Evolutionary conservation across 2,888 invertebrate genomes (phyloP), one percentile per base, ranked within the genome.

Genomic region (Rhamnusium bicolor): DNA sequence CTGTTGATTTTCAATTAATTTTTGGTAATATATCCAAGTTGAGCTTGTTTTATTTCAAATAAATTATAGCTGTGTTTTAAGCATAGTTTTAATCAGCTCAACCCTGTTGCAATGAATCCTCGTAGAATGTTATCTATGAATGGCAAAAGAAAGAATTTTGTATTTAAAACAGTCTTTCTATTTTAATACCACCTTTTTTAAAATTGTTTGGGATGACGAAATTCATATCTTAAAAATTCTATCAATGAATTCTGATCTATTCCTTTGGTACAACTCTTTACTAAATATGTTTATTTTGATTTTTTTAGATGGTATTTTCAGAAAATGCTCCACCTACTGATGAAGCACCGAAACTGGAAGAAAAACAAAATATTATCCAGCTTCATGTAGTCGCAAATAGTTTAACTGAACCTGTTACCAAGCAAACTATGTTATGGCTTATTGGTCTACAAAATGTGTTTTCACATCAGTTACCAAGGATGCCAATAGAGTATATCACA

Each of bases 401-500:
- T 1, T 89, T 98, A 8, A 96, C 95, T 0, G 93, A 94, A 71
- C 92, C 94, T 0, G 96, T 97, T 4, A 92, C 94, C 63, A 95
- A 96, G 83, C 96, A 97, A 87, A 96, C 96, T 0, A 96, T 98
- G 92, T 90, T 98, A 7, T 98, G 98, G 97, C 90, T 97, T 4
- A 94, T 97, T 73, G 96, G 96, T 19, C 90, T 98, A 7, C 97
- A 98, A 87, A 97, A 97, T 86, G 96, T 99, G 0, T 98, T 99
- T 87, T 96, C 97, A 0, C 95, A 96, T 84, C 99, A 99, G 85
- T 89, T 99, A 73, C 98, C 99, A 0, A 92, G 96, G 85, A 99
- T 99, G 98, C 98, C 98, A 0, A 95, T 96, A 79, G 98, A 98
- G 87, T 99, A 99, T 86, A 98, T 99, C 80, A 97, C 97, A 0